Conservation (phyloP, 2,797 vertebrate genomes). For the Rhincodon typus region DNA sequence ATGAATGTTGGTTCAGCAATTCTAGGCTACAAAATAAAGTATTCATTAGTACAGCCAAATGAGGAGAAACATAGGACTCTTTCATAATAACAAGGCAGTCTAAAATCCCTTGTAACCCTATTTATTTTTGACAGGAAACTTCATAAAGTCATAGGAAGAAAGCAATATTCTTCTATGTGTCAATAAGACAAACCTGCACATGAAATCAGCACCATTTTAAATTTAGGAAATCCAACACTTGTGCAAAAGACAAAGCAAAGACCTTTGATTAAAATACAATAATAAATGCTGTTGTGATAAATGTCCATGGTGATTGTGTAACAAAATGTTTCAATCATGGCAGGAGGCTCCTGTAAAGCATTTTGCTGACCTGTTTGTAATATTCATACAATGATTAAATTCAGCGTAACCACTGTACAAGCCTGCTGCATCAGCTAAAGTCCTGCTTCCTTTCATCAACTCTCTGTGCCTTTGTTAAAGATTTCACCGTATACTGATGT, state of each 20-base stretch:
- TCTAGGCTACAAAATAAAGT: background rate
- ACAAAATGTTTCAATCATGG: background rate
- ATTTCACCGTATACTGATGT: background rate
- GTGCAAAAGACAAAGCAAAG: background rate
- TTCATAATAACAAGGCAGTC: background rate
- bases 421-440: background rate
- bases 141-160: background rate
- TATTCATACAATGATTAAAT: background rate
- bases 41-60: background rate
- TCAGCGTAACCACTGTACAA: background rate
- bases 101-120: background rate
- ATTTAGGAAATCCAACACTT: background rate
- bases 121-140: background rate
- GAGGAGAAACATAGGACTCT: background rate
- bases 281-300: background rate
- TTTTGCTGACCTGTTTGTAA: background rate
- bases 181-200: background rate
- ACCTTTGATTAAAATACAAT: background rate
- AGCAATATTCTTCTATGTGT: background rate
- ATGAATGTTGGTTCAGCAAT: background rate
- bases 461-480: background rate
- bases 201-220: background rate
- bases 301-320: background rate
- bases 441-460: background rate
- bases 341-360: background rate